phyloP scores from a whole-genome alignment of 2,113 vertebrate genomes.

The Centropus unirufus region DNA sequence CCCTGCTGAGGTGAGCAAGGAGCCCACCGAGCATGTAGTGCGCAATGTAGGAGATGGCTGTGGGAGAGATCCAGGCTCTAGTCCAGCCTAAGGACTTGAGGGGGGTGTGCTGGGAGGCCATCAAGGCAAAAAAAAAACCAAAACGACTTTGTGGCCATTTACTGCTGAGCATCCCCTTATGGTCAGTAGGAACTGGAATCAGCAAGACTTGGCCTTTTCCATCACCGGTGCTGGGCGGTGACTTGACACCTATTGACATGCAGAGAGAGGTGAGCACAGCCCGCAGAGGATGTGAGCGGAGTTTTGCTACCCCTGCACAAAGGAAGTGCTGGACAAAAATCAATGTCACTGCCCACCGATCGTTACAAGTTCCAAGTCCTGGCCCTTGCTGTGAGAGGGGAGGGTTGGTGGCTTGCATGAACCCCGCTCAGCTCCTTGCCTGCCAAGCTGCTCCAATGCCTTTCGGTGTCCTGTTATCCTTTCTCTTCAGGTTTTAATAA shows the following conservation, averaged over 20 bases:
- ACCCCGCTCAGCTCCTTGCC: neutral
- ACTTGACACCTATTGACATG: constrained; percentile 18
- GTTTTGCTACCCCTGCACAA: neutral
- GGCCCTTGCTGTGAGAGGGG: neutral
- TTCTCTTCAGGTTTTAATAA: constrained; percentile 42
- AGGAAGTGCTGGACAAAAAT: constrained; percentile 14
- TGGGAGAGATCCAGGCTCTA: neutral
- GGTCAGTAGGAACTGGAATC: neutral
- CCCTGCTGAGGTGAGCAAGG: neutral
- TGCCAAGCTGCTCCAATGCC: neutral
- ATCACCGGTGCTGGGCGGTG: neutral
- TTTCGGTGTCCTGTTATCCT: constrained; percentile 6
- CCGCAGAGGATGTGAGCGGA: neutral
- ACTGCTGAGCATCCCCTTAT: constrained; percentile 17
- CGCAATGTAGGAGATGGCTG: neutral
- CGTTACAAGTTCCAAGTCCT: neutral
- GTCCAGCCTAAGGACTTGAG: neutral
- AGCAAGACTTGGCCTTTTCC: neutral
- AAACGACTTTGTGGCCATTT: neutral
- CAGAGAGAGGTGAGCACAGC: neutral
- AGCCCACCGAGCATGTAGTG: neutral
- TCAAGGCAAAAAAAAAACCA: neutral
- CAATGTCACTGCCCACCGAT: neutral
- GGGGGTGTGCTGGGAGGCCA: neutral
- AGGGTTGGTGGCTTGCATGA: neutral